Evolutionary conservation across 2,888 invertebrate species (phyloP).

Genomic region (Phytoseiulus persimilis): DNA sequence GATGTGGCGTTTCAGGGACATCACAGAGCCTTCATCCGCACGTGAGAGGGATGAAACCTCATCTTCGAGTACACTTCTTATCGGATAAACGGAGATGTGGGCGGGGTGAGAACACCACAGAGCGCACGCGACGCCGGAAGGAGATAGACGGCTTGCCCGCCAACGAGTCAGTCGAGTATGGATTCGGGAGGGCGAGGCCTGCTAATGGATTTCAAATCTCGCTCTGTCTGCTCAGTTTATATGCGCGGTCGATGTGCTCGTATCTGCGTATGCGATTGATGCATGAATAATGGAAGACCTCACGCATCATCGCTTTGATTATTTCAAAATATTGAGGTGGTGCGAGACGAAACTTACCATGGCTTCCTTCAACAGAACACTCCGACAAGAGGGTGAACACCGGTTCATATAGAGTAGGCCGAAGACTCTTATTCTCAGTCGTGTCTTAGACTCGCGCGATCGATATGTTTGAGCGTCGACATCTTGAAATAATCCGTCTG

Average conservation of each 20-base stretch:
- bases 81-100: neutral
- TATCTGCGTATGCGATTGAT: neutral
- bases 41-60: conserved; percentile 5
- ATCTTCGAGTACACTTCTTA: neutral
- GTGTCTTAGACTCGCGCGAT: too few species aligned
- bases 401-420: too few species aligned
- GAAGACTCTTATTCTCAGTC: too few species aligned
- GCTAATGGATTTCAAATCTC: neutral
- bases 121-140: neutral
- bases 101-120: neutral
- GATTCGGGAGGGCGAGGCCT: neutral
- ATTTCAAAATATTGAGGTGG: neutral
- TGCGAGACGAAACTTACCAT: too few species aligned
- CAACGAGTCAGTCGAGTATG: neutral
- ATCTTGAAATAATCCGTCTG: too few species aligned
- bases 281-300: neutral
- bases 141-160: neutral
- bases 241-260: neutral
- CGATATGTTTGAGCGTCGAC: too few species aligned
- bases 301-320: neutral
- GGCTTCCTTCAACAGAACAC: too few species aligned
- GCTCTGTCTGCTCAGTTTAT: neutral
- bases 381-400: too few species aligned
- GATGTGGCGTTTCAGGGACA: neutral
- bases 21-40: neutral